phyloP scores from a whole-genome alignment of 2,888 invertebrate species.

The Chalcosyrphus nemorum region DNA sequence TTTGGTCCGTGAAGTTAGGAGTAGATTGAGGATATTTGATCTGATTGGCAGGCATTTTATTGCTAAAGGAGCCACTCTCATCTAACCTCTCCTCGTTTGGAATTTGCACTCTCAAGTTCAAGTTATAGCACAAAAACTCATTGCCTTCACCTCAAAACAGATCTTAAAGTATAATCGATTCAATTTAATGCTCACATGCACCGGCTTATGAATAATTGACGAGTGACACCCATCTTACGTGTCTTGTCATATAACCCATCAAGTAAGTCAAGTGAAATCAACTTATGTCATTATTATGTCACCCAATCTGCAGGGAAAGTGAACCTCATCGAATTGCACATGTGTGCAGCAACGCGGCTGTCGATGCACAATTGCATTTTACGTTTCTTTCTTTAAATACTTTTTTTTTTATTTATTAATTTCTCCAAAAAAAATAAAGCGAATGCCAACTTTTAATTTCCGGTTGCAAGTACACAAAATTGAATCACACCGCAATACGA shows the following conservation, averaged over 20 bases:
- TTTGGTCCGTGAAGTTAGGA: too few species aligned
- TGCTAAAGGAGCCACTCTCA: too few species aligned
- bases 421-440: slow-evolving; percentile 44
- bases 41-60: too few species aligned
- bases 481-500: slow-evolving; percentile 27
- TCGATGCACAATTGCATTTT: slow-evolving; percentile 53
- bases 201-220: slow-evolving; percentile 2
- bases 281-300: slow-evolving; percentile 44
- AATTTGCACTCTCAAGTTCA: too few species aligned
- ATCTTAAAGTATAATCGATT: background rate
- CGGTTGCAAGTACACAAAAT: slow-evolving; percentile 59
- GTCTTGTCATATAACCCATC: slow-evolving; percentile 41
- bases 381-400: slow-evolving; percentile 1
- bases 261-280: slow-evolving; percentile 68
- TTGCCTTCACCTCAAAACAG: too few species aligned
- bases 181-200: background rate
- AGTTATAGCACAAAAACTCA: too few species aligned
- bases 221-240: slow-evolving; percentile 45
- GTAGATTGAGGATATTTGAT: too few species aligned
- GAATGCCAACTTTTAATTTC: slow-evolving; percentile 69
- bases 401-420: slow-evolving; percentile 35
- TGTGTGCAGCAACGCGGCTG: too few species aligned
- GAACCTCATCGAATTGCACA: slow-evolving; percentile 13
- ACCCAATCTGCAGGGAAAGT: slow-evolving; percentile 25
- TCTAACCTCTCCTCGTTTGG: too few species aligned